Evolutionary conservation across 2,113 vertebrate genomes (phyloP), one percentile per base, ranked within the genome.

Genomic region (Campylomormyrus numenius): DNA sequence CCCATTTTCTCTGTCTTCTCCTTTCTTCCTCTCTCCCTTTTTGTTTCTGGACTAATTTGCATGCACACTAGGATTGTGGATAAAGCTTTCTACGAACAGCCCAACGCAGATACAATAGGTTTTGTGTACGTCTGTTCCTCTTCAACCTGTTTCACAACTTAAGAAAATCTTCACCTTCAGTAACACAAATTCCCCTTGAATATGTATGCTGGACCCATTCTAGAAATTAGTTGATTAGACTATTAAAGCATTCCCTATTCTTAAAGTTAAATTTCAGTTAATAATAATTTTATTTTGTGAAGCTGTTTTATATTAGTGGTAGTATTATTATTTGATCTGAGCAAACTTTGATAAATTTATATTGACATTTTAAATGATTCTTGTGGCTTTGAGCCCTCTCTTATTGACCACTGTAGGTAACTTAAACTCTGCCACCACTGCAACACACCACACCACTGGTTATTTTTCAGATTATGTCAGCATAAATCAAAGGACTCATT

Each of bases 21-120:
- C 94, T 94, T 91, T 94, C 62, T 92, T 94, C 62, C 92, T 94
- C 93, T 92, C 66, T 92, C 93, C 87, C 92, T 90, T 89, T 93
- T 95, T 95, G 62, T 93, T 91, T 92, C 95, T 92, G 90, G 93
- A 92, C 92, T 93, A 89, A 91, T 87, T 94, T 94, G 93, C 92
- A 94, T 95, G 93, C 91, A 46, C 88, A 93, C 94, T 97, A 99
- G 98, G 97, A 99, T 98, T 94, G 97, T 97, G 96, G 98, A 99
- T 97, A 98, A 99, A 97, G 97, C 97, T 95, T 99, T 99, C 98
- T 99, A 99, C 98, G 97, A 99, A 96, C 98, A 99, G 95, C 97
- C 98, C 96, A 97, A 98, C 96, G 98, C 98, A 96, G 98, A 99
- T 93, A 94, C 97, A 94, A 98, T 99, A 96, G 98, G 98, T 96